Percentiles rank a stretch among this genome's conserved stretches.
Evolutionary conservation across 1,140 invertebrate species (phyloP).

Genomic region (Pantala flavescens): DNA sequence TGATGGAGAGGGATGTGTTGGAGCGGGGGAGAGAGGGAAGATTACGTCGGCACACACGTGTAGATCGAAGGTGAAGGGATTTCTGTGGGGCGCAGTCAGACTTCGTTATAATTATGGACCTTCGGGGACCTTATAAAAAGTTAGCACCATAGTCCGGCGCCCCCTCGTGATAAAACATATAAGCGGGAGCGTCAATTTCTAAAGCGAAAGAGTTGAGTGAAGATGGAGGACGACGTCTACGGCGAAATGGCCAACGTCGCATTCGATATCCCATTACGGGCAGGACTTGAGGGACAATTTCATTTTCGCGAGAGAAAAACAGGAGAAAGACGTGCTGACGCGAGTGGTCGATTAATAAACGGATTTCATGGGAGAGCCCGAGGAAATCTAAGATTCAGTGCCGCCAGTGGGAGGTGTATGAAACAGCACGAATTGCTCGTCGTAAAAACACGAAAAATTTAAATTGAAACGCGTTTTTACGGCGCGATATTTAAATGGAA

Average conservation of each 20-base stretch:
- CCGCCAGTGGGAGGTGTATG: too few species aligned
- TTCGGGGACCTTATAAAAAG: conserved; percentile 9
- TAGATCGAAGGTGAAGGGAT: conserved; percentile 7
- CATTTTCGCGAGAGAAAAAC: not conserved
- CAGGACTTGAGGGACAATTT: too few species aligned
- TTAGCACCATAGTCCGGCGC: not conserved
- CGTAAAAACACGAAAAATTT: too few species aligned
- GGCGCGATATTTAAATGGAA: too few species aligned
- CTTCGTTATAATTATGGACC: conserved; percentile 9
- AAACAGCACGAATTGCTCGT: too few species aligned
- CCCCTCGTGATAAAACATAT: not conserved
- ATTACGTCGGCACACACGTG: conserved; percentile 13
- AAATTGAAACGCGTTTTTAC: too few species aligned
- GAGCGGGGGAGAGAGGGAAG: conserved; percentile 17
- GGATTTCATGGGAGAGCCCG: too few species aligned
- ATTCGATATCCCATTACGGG: too few species aligned
- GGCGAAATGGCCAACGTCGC: too few species aligned
- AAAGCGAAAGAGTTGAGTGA: not conserved
- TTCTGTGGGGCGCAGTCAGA: not conserved
- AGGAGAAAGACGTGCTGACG: not conserved
- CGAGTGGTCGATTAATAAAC: too few species aligned
- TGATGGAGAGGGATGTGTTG: conserved; percentile 31
- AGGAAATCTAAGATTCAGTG: too few species aligned
- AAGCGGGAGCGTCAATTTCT: not conserved
- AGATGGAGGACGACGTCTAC: not conserved